Conservation (phyloP, 2,113 vertebrate species). For the Oxyura jamaicensis region DNA sequence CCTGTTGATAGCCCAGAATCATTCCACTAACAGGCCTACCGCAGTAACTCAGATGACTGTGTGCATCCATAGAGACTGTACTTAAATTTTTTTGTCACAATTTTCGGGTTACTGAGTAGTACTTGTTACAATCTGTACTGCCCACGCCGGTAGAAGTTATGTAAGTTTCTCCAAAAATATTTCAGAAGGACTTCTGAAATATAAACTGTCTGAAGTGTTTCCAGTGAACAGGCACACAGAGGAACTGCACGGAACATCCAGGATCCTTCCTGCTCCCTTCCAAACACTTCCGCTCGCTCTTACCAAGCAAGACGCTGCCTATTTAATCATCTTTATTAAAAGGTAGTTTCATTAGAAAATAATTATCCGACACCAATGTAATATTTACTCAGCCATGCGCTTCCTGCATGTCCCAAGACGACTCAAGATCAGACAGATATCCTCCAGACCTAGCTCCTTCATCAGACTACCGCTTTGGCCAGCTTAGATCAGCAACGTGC, state of each 20-base stretch:
- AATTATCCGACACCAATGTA: neutral
- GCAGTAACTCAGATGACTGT: neutral
- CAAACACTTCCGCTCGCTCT: neutral
- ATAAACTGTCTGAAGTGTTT: too few relatives aligned
- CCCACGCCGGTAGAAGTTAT: neutral
- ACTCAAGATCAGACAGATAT: neutral
- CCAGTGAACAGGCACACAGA: neutral
- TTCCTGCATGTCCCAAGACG: neutral
- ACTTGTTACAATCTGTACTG: neutral
- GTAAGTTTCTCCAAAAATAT: conserved; percentile 21
- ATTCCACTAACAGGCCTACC: neutral
- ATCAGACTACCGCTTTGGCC: neutral
- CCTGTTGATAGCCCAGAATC: neutral
- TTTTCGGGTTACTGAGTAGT: neutral
- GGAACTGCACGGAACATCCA: neutral
- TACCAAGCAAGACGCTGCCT: neutral
- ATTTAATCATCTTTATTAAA: neutral
- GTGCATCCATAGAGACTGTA: neutral
- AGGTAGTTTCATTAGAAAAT: neutral
- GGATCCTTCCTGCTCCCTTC: neutral
- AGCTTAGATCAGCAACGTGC: neutral
- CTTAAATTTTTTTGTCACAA: neutral
- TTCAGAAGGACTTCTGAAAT: neutral
- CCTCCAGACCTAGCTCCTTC: neutral
- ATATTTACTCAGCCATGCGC: neutral